Evolutionary conservation across 2,113 vertebrate genomes (phyloP).

Genomic region (Capreolus pygargus): DNA sequence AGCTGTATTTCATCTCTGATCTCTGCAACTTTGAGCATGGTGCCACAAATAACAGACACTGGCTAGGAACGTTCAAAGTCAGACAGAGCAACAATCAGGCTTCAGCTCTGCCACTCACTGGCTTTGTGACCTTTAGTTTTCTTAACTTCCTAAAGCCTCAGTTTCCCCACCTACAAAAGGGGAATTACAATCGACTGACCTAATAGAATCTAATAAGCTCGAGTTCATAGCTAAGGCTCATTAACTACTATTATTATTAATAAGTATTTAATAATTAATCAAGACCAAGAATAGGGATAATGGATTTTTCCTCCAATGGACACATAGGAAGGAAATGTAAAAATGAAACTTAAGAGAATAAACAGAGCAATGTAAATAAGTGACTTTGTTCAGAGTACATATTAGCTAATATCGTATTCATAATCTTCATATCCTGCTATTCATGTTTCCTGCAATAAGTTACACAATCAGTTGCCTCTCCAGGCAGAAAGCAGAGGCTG

Average conservation of each 20-base stretch:
- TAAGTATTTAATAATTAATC: slow-evolving; percentile 46
- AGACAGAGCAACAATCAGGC: neutral
- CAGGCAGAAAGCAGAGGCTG: neutral
- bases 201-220: neutral
- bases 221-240: neutral
- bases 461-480: neutral
- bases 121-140: neutral
- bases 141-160: neutral
- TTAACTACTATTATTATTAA: slow-evolving; percentile 42
- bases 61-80: neutral
- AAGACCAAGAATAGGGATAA: neutral
- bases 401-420: neutral
- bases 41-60: neutral
- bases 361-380: neutral
- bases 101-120: neutral
- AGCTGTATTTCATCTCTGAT: neutral
- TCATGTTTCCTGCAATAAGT: neutral
- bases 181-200: neutral
- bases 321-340: neutral
- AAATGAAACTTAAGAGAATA: slow-evolving; percentile 1
- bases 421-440: neutral
- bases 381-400: neutral
- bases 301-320: neutral
- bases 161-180: neutral
- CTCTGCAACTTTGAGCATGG: neutral